Conservation (phyloP, 2,113 vertebrate genomes). For the Perccottus glenii region DNA sequence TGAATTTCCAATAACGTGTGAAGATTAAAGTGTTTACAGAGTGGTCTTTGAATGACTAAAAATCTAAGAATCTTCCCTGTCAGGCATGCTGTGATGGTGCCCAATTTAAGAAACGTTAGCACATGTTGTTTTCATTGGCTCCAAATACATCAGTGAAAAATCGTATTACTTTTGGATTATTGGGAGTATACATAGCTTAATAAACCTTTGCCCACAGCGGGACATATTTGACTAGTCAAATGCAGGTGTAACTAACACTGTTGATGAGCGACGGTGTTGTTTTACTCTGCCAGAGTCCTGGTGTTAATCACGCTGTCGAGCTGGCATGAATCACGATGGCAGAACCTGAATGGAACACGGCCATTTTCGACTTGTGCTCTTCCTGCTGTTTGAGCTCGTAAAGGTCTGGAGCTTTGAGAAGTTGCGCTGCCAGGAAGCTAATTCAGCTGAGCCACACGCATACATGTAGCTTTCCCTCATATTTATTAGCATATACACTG, state of each 20-base stretch:
- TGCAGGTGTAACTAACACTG: constrained; percentile 37
- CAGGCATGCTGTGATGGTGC: constrained; percentile 4
- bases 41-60: constrained; percentile 10
- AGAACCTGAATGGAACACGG: constrained; percentile 7
- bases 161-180: constrained; percentile 35
- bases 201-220: constrained; percentile 31
- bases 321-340: constrained; percentile 13
- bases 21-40: constrained; percentile 30
- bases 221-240: constrained; percentile 34
- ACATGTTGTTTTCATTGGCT: constrained; percentile 24
- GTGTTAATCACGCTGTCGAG: constrained; percentile 16
- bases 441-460: constrained; percentile 21
- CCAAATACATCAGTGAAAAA: constrained; percentile 35
- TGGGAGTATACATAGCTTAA: constrained; percentile 25
- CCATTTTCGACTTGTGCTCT: constrained; percentile 19
- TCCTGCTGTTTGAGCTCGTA: constrained; percentile 10
- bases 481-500: neutral
- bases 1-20: constrained; percentile 1
- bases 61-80: constrained; percentile 1
- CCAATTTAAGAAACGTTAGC: neutral
- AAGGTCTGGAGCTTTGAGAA: constrained; percentile 22
- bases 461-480: neutral
- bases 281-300: constrained; percentile 16
- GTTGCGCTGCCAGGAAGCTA: constrained; percentile 10
- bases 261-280: constrained; percentile 22